Percentiles rank a stretch among this genome's conserved stretches.
These are phyloP conservation scores for Chamaetylas fuelleborni DNA, from an alignment of 2,113 vertebrate genomes.

Conservation along the genomic window DNA sequence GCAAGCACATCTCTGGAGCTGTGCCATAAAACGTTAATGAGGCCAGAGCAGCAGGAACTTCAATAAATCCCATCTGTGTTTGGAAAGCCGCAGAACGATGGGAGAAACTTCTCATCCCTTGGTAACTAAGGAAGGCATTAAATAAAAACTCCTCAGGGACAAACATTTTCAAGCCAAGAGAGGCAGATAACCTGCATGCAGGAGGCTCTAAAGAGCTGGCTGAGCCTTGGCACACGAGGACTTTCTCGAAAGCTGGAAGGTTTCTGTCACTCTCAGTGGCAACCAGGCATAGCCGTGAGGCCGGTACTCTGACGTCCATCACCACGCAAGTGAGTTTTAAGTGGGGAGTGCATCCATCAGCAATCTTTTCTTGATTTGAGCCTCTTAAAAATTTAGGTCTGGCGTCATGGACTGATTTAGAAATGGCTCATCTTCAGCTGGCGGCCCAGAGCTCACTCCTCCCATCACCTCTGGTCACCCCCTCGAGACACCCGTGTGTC, in stretches of 20 bases:
- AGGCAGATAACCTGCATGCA: background rate
- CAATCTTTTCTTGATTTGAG: constrained; percentile 32
- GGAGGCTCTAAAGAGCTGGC: background rate
- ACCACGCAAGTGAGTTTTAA: constrained; percentile 17
- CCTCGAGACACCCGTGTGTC: background rate
- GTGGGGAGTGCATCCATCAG: background rate
- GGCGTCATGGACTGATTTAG: constrained; percentile 14
- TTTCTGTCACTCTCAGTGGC: background rate
- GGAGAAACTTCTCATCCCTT: constrained; percentile 47
- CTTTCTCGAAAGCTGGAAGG: constrained; percentile 33
- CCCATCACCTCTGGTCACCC: background rate
- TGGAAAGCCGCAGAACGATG: background rate
- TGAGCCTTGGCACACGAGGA: background rate
- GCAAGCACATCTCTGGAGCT: background rate
- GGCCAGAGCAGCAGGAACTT: constrained; percentile 19
- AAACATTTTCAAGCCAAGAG: constrained; percentile 16
- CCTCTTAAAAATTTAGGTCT: constrained; percentile 48
- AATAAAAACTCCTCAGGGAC: constrained; percentile 11
- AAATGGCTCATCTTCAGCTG: constrained; percentile 17
- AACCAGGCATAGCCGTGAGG: background rate
- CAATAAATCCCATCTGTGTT: constrained; percentile 63
- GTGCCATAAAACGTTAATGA: background rate
- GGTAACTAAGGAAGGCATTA: constrained; percentile 34
- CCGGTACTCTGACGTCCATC: constrained; percentile 18
- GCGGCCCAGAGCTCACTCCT: background rate